A percentile compares a stretch with the other conserved stretches of the same genome.
phyloP scores from a whole-genome alignment of 1,140 invertebrate species.

The Orius insidiosus region DNA sequence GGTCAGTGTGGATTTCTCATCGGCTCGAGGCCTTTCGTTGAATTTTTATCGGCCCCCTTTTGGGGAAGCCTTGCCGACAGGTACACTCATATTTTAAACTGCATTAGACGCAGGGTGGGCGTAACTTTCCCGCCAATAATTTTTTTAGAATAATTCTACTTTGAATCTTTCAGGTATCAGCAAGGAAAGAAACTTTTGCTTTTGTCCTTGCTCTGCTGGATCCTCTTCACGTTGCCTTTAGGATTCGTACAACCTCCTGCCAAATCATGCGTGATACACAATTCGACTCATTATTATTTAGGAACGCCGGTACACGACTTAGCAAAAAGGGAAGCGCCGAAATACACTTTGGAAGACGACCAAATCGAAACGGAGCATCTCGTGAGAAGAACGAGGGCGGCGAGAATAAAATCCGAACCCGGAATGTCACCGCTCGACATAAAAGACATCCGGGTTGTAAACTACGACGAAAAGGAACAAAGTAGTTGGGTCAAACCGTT shows the following conservation, averaged over 20 bases:
- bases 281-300: slow-evolving; percentile 44
- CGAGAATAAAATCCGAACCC: slow-evolving; percentile 18
- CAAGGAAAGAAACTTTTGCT: slow-evolving; percentile 75
- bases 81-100: slow-evolving; percentile 26
- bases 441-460: slow-evolving; percentile 43
- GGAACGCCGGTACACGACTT: slow-evolving; percentile 25
- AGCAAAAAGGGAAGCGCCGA: slow-evolving; percentile 21
- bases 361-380: background rate
- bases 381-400: slow-evolving; percentile 1
- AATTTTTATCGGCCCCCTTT: slow-evolving; percentile 93
- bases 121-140: background rate
- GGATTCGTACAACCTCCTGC: slow-evolving; percentile 88
- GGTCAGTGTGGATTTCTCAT: slow-evolving; percentile 83
- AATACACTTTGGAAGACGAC: slow-evolving; percentile 2
- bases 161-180: slow-evolving; percentile 48
- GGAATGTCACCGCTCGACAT: slow-evolving; percentile 61
- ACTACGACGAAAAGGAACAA: slow-evolving; percentile 61
- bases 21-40: slow-evolving; percentile 86
- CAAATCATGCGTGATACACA: slow-evolving; percentile 66
- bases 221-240: slow-evolving; percentile 87
- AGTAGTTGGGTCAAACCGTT: slow-evolving; percentile 72
- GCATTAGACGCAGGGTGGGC: background rate
- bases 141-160: background rate
- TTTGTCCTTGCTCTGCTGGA: slow-evolving; percentile 85
- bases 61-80: slow-evolving; percentile 91